Evolutionary conservation across 1,140 invertebrate species (phyloP), one percentile per base, ranked within the genome.

Genomic region (Atta texana): DNA sequence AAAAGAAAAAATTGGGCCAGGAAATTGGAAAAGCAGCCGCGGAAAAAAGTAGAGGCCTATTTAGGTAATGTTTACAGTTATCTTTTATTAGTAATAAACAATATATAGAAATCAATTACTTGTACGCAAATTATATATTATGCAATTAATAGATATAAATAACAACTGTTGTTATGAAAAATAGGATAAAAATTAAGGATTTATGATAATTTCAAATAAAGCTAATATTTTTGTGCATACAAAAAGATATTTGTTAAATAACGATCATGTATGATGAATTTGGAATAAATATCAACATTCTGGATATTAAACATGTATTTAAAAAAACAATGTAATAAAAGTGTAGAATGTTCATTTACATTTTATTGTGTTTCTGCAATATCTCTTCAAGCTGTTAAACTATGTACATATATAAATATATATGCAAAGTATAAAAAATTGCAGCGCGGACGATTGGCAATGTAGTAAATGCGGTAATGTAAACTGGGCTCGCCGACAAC

Each of bases 381-480:
- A 18, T 57, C 14, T 76, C 21, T 59, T 55, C 8, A 53, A 55
- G 16, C 69, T 28, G 10, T 31, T 5, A 12, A 66, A 12, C 12
- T 21, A 66, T 18, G 39, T 44, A 44, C 39, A 44, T 16, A 51
- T 51, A 31, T 55, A 14, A 5, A 39, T 28, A 28, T 31, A 7
- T 49, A 57, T 21, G 34, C 14, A 21, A 59, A 18, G 8, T 16
- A 55, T 44, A 69, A 66, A 76, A 64, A 44, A 49, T 78, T 99
- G 98, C 93, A 98, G 98, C 96, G 99, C 99, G 74, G 99, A 99
- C 95, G 99, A 99, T 94, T 99, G 99, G 99, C 98, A 99, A 93
- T 99, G 99, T 94, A 99, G 98, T 95, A 99, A 99, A 94, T 99
- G 99, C 96, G 99, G 98, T 1, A 99, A 99, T 95, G 99, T 99